phyloP scores from a whole-genome alignment of 2,797 vertebrate genomes.

The Xenops minutus region DNA sequence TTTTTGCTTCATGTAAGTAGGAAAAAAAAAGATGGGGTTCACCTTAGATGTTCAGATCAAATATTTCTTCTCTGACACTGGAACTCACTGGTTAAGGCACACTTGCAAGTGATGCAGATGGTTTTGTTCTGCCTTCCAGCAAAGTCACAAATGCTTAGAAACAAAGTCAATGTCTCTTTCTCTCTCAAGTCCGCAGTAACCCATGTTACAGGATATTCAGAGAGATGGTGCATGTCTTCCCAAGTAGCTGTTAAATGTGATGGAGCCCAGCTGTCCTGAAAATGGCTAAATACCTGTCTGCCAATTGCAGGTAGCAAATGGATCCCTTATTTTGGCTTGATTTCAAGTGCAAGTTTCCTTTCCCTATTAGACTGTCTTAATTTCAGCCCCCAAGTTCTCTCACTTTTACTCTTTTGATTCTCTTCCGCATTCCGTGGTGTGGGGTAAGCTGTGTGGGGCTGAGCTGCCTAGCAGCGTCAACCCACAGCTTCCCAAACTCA shows the following conservation, averaged over 20 bases:
- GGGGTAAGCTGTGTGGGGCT: not conserved
- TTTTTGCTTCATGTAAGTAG: not conserved
- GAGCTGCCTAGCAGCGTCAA: not conserved
- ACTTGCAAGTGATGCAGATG: not conserved
- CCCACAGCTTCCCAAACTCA: not conserved
- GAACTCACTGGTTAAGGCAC: not conserved
- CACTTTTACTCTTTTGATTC: not conserved
- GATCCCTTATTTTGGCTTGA: not conserved
- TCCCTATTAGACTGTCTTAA: not conserved
- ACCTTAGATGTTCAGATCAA: not conserved
- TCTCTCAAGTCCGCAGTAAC: not conserved
- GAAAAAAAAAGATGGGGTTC: not conserved
- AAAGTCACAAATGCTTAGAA: not conserved
- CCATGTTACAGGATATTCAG: not conserved
- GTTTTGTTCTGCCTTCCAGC: not conserved
- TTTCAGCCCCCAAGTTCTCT: not conserved
- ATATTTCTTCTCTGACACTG: not conserved
- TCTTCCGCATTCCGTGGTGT: not conserved
- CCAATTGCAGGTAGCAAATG: rapidly evolving
- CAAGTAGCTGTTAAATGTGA: rapidly evolving
- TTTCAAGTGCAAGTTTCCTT: not conserved
- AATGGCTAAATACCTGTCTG: not conserved
- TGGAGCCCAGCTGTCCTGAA: not conserved
- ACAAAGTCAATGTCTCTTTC: not conserved
- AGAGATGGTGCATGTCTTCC: not conserved